Evolutionary conservation across 2,888 invertebrate genomes (phyloP), one percentile per base, ranked within the genome.

Genomic region (Eutolmus rufibarbis): DNA sequence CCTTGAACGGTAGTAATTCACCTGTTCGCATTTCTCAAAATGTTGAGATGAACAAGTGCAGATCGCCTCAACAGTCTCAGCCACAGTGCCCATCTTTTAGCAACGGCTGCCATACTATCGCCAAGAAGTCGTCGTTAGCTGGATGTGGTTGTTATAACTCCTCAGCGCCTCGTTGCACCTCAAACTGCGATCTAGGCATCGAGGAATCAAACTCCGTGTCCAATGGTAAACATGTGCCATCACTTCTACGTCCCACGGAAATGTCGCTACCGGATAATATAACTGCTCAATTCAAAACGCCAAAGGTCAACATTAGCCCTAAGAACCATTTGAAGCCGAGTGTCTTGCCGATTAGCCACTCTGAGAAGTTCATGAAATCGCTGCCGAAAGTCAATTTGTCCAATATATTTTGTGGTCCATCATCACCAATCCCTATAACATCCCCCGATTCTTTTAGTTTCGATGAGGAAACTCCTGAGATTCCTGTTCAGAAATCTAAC

Each of bases 371-470:
- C 37, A 40, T 76, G 7, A 89, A 92, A 86, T 90, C 89, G 8
- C 87, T 92, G 86, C 92, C 92, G 76, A 92, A 92, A 89, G 91
- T 92, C 16, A 92, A 92, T 89, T 89, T 92, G 78, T 91, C 92
- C n/a, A 91, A 91, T 16, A 91, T 92, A 77, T 92, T 92, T 88
- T 92, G 91, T 89, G 88, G 77, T 74, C 88, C 87, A 57, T 89
- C 90, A 79, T 89, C 90, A 56, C 90, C 90, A 23, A 89, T 89
- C 86, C 89, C 90, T 19, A 89, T 89, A 0, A 57, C 16, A 23
- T 78, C 86, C 0, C 57, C 40, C 2, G 86, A 86, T 8, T 31
- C 86, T 19, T 86, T 78, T 23, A 86, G 31, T 57, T 89, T 89
- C 51, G 89, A 89, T n/a, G 87, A 88, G 82, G 57, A 88, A 51